Evolutionary conservation across 1,140 invertebrate species (phyloP), one percentile per base, ranked within the genome.

Genomic region (Penaeus chinensis): DNA sequence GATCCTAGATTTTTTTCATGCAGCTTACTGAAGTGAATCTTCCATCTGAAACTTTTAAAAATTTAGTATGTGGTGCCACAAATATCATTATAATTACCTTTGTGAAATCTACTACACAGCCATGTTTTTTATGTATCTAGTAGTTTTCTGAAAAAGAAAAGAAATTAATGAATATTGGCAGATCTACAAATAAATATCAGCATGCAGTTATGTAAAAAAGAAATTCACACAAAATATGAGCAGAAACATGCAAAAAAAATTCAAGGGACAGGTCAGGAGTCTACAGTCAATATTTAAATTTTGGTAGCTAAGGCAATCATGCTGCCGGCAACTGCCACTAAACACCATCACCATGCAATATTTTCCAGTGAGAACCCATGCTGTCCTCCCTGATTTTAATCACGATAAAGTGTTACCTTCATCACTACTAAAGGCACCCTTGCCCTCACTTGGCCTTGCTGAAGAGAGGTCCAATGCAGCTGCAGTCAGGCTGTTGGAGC

Each of bases 401-500:
- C 84, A 69, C 78, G 47, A 79, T 32, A 84, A 80, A 78, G 42
- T 82, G 88, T 90, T 90, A 90, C 90, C 90, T 90, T 90, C 90
- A 85, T 90, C 90, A 82, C 90, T 90, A 87, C 85, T 90, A 88
- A 78, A 89, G 84, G 85, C 82, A 77, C 84, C 87, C 85, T 88
- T 90, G 80, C 87, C 89, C 84, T 88, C 82, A 71, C 81, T 78
- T 61, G 87, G 84, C 87, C 89, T 84, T 63, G 89, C 89, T 85
- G 89, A 83, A 22, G 89, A 90, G 82, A 90, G 87, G 89, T 90
- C 89, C 81, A 90, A 84, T 81, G 89, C 89, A 71, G 89, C 89
- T 81, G 89, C 83, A 78, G 89, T 77, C 79, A 88, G 86, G 89
- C 83, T 90, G 82, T 85, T 90, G 79, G 86, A 69, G 86, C 82